Evolutionary conservation across 2,888 invertebrate species (phyloP).

Genomic region (Labia minor): DNA sequence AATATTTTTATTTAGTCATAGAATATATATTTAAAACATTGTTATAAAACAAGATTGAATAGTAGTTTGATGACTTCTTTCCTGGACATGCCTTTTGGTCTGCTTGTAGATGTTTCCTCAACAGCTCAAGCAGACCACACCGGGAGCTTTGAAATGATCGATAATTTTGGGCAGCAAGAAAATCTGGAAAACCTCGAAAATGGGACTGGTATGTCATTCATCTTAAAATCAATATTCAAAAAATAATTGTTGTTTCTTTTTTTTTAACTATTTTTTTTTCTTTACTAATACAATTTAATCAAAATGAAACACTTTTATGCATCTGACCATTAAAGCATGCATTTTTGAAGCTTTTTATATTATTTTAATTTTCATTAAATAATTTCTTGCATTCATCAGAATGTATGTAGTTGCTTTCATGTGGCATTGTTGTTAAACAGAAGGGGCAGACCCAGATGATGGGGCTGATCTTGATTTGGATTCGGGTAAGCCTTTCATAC

Average conservation of each 20-base stretch:
- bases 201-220: constrained; percentile 24
- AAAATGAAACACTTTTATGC: too few relatives aligned
- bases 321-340: too few relatives aligned
- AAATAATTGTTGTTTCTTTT: neutral
- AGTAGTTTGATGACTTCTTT: constrained; percentile 22
- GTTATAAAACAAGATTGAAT: constrained; percentile 17
- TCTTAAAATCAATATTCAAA: neutral
- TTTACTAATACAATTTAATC: too few relatives aligned
- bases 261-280: neutral
- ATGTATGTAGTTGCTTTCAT: constrained; percentile 15
- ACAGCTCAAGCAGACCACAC: constrained; percentile 38
- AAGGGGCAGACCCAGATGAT: constrained; percentile 22
- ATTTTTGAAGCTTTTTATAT: too few relatives aligned
- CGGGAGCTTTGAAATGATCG: constrained; percentile 59
- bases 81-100: constrained; percentile 32
- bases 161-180: constrained; percentile 45
- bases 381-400: neutral
- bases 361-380: neutral
- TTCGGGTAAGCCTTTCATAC: constrained; percentile 23
- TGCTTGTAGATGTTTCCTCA: constrained; percentile 36
- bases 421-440: constrained; percentile 22
- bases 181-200: constrained; percentile 30
- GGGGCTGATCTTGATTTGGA: constrained; percentile 21
- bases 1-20: too few relatives aligned
- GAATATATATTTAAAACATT: too few relatives aligned